Evolutionary conservation across 2,113 vertebrate genomes (phyloP).

Genomic region (Taxidea taxus): DNA sequence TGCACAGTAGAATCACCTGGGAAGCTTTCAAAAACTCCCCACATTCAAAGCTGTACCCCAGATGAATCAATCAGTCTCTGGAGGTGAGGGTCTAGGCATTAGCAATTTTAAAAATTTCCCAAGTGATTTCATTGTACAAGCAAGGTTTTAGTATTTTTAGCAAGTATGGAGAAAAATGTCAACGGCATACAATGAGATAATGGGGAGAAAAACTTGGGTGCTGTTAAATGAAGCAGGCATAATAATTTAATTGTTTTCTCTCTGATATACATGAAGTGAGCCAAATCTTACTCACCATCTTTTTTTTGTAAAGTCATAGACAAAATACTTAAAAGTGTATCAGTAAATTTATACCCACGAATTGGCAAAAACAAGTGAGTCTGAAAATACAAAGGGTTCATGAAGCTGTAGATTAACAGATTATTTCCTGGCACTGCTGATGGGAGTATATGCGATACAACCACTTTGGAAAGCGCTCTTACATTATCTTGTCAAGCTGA

Average conservation of each 20-base stretch:
- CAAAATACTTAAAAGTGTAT: background rate
- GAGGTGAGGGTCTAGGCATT: background rate
- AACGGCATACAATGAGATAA: background rate
- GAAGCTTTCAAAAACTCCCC: background rate
- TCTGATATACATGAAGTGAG: background rate
- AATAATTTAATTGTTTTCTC: background rate
- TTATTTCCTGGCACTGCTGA: background rate
- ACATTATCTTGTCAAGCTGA: background rate
- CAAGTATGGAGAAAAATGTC: background rate
- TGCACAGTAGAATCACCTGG: background rate
- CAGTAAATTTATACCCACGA: background rate
- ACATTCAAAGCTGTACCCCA: background rate
- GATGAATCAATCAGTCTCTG: conserved; percentile 23
- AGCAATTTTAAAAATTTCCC: background rate
- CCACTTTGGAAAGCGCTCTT: background rate
- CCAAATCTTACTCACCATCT: background rate
- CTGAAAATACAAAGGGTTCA: background rate
- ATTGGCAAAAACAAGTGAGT: background rate
- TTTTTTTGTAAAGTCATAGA: background rate
- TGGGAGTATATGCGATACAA: background rate
- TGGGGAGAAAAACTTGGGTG: background rate
- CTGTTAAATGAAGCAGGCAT: background rate
- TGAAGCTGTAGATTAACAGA: background rate
- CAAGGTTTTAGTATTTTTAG: conserved; percentile 24
- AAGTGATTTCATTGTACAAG: background rate